Evolutionary conservation across 2,113 vertebrate genomes (phyloP).

Genomic region (Macquaria ambigua): DNA sequence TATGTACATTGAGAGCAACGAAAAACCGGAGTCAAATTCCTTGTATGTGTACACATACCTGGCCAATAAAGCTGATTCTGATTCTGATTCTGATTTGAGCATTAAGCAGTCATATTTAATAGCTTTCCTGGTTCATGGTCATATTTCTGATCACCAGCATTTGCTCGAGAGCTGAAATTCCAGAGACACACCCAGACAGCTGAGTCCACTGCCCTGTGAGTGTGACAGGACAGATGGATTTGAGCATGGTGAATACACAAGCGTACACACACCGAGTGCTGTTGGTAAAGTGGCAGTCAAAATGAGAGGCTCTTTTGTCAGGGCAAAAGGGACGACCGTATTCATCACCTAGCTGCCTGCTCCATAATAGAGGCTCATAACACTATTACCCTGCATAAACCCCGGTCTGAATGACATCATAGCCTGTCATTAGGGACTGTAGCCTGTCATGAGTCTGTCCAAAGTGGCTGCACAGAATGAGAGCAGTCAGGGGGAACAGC

Average conservation of each 20-base stretch:
- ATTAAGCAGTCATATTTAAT: slow-evolving; percentile 7
- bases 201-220: slow-evolving; percentile 44
- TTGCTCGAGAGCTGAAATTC: slow-evolving; percentile 62
- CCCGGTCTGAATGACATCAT: slow-evolving; percentile 63
- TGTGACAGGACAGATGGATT: slow-evolving; percentile 45
- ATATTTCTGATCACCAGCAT: slow-evolving; percentile 55
- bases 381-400: slow-evolving; percentile 27
- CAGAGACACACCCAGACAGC: slow-evolving; percentile 72
- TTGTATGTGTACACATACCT: too few relatives aligned
- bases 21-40: too few relatives aligned
- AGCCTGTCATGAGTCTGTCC: slow-evolving; percentile 34
- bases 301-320: slow-evolving; percentile 12
- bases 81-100: background rate
- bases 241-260: background rate
- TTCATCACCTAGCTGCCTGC: slow-evolving; percentile 3
- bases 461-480: slow-evolving; percentile 18
- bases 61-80: too few relatives aligned
- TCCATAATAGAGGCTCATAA: slow-evolving; percentile 18
- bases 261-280: background rate
- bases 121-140: background rate
- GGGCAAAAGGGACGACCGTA: background rate
- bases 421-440: slow-evolving; percentile 39
- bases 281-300: background rate
- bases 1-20: too few relatives aligned
- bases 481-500: background rate